Evolutionary conservation across 2,888 invertebrate genomes (phyloP), one percentile per base, ranked within the genome.

Genomic region (Ypsolopha scabrella): DNA sequence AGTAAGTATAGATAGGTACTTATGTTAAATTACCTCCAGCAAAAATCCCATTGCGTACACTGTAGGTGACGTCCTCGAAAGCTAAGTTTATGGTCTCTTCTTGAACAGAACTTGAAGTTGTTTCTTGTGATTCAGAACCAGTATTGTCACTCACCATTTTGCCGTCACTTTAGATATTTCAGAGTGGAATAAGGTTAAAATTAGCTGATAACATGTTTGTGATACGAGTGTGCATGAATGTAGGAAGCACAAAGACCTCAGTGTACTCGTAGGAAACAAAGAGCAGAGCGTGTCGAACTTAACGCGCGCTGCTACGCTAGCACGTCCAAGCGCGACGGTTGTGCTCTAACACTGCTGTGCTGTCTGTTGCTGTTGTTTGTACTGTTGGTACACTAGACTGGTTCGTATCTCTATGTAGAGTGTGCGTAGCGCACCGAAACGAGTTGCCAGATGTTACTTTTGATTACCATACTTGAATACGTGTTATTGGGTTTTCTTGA

Each of bases 21-120:
- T 7, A 41, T 46, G 34, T 11, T 33, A n/a, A 54, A 77, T 78
- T 77, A 91, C 91, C 88, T 82, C 80, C 79, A 58, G 71, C 73
- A 45, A 90, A 77, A 55, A 90, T 63, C 54, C 90, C 89, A 59
- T 88, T 87, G 55, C 89, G 87, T 7, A 93, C 91, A 24, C 85
- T 85, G 69, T 92, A 93, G 47, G 87, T 88, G 54, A 94, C 73
- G 63, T 92, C 88, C 64, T 88, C 85, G 68, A 93, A 94, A 56
- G 89, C 88, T 59, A 94, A 86, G 65, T 91, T 89, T 48, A 92
- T 80, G 34, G 88, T 71, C 58, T 83, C 81, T 58, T 83, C 85
- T 2, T 72, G 67, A 7, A 73, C 59, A 6, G 80, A 72, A n/a
- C 80, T 71, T 46, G 83, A 82, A 43, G 68, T 72, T 10, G 80